Percentiles rank a stretch among this genome's conserved stretches.
These are phyloP conservation scores for Himalopsyche kuldschensis DNA, from an alignment of 2,888 invertebrate genomes.

Conservation along the genomic window DNA sequence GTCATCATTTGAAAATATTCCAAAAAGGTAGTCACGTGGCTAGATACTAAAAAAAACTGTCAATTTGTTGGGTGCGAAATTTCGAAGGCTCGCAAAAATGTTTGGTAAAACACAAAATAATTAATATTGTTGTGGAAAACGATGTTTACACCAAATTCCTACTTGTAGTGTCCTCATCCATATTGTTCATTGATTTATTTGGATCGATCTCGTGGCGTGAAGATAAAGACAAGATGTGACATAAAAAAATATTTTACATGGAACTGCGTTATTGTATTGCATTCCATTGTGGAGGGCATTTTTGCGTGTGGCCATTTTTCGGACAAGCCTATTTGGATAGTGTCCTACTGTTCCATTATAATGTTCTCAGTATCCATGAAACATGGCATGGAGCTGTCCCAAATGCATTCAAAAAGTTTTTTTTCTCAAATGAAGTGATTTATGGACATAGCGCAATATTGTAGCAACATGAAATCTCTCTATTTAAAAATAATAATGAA, in stretches of 20 bases:
- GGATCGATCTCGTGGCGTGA: not conserved
- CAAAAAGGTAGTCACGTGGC: too few relatives aligned
- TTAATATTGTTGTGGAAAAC: not conserved
- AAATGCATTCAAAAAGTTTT: not conserved
- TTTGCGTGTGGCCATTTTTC: not conserved
- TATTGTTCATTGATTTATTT: not conserved
- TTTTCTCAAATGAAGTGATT: not conserved
- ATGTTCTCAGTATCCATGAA: not conserved
- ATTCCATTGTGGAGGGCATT: not conserved
- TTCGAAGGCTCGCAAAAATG: too few relatives aligned
- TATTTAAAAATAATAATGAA: too few relatives aligned
- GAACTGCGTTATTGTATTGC: not conserved
- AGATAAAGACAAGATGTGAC: not conserved
- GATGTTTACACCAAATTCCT: not conserved
- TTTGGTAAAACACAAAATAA: too few relatives aligned
- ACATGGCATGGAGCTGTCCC: not conserved
- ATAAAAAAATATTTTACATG: not conserved
- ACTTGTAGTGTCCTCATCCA: too few relatives aligned
- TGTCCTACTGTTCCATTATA: not conserved
- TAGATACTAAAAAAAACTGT: not conserved
- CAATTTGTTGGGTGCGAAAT: too few relatives aligned
- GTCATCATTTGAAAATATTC: too few relatives aligned
- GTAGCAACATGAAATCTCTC: too few relatives aligned
- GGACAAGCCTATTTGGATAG: not conserved
- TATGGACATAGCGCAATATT: not conserved